Conservation (phyloP, 1,140 invertebrate genomes). For the Hermatobates lingyangjiaoensis region DNA sequence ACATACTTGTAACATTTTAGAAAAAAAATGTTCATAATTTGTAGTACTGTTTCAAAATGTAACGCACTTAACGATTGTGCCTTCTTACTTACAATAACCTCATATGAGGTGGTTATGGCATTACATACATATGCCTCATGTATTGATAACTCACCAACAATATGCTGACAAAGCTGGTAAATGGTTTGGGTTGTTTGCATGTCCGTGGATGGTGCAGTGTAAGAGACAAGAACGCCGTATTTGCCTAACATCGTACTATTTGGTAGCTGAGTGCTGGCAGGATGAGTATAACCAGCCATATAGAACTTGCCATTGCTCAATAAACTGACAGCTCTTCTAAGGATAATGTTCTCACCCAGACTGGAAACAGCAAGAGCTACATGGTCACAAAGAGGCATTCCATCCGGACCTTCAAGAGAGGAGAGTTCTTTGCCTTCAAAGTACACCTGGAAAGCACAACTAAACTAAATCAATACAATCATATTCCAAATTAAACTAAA, state of each 20-base stretch:
- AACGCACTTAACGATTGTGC: no score
- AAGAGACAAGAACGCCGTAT: slow-evolving; percentile 62
- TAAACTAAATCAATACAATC: background rate
- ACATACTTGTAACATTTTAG: no score
- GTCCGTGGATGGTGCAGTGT: slow-evolving; percentile 27
- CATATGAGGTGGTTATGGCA: no score
- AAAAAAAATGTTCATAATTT: no score
- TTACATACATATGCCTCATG: no score
- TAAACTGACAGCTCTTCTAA: slow-evolving; percentile 54
- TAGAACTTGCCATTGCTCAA: slow-evolving; percentile 35
- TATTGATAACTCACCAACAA: slow-evolving; percentile 45
- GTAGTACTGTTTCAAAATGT: no score
- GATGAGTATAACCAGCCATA: slow-evolving; percentile 53
- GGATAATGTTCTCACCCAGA: slow-evolving; percentile 74
- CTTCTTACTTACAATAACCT: no score
- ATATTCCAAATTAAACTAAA: no score
- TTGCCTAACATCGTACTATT: slow-evolving; percentile 44
- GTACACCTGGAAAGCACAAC: background rate
- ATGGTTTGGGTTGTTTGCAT: slow-evolving; percentile 30
- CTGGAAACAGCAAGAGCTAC: slow-evolving; percentile 63
- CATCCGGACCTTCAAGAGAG: slow-evolving; percentile 27
- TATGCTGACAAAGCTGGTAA: slow-evolving; percentile 68
- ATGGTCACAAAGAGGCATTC: slow-evolving; percentile 54
- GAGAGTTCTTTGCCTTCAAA: slow-evolving; percentile 3
- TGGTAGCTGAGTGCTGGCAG: slow-evolving; percentile 28